Conservation (phyloP, 2,888 invertebrate species). For the Dione vanillae region DNA sequence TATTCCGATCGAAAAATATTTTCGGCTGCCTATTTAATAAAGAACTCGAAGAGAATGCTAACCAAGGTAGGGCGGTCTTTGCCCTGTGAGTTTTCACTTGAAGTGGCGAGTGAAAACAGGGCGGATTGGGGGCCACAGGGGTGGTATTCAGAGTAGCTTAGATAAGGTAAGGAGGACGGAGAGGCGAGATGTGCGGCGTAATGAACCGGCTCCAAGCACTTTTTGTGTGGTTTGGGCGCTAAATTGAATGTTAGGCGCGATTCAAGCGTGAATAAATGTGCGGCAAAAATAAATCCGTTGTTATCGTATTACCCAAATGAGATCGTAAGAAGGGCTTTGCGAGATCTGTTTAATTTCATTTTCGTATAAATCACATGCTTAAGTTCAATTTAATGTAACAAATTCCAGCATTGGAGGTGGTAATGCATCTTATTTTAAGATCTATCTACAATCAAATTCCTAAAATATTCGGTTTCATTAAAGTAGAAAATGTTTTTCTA, state of each 20-base stretch:
- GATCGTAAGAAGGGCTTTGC: slow-evolving; percentile 76
- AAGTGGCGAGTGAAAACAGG: slow-evolving; percentile 73
- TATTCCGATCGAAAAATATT: slow-evolving; percentile 75
- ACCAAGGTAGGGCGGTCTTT: slow-evolving; percentile 82
- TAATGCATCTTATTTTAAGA: not conserved
- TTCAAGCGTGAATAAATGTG: slow-evolving; percentile 81
- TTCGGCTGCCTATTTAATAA: slow-evolving; percentile 83
- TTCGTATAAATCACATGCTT: slow-evolving; percentile 74
- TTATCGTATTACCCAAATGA: slow-evolving; percentile 82
- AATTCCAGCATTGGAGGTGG: slow-evolving; percentile 52
- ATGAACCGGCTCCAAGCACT: slow-evolving; percentile 82
- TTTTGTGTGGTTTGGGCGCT: slow-evolving; percentile 81
- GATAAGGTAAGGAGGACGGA: slow-evolving; percentile 84
- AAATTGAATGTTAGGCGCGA: slow-evolving; percentile 84
- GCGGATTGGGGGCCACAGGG: slow-evolving; percentile 60
- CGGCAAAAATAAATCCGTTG: slow-evolving; percentile 81
- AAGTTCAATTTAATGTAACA: slow-evolving; percentile 70
- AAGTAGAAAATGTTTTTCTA: not conserved
- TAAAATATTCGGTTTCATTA: not conserved
- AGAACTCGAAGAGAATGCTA: slow-evolving; percentile 83
- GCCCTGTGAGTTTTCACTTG: slow-evolving; percentile 82
- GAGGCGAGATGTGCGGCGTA: slow-evolving; percentile 82
- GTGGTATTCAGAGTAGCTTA: slow-evolving; percentile 80
- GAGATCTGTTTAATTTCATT: slow-evolving; percentile 75
- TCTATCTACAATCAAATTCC: slow-evolving; percentile 9